A percentile compares a stretch with the other conserved stretches of the same genome.
phyloP scores from a whole-genome alignment of 2,888 invertebrate genomes.

The Biston betularia region DNA sequence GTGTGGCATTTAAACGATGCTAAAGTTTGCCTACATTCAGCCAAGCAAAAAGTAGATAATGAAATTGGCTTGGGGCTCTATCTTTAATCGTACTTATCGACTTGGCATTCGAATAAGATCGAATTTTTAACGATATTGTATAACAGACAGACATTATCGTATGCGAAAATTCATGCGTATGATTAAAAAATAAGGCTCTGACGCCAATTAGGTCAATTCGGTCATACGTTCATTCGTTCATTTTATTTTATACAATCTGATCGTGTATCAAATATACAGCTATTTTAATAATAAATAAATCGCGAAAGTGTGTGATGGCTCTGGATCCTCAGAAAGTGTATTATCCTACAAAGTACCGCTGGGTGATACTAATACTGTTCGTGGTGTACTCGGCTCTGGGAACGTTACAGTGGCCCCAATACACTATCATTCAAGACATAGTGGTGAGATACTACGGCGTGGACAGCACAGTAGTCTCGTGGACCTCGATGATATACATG shows the following conservation, averaged over 20 bases:
- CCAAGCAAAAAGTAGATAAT: neutral
- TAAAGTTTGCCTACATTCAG: neutral
- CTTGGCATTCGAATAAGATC: too few species aligned
- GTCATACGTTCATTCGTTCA: conserved; percentile 3
- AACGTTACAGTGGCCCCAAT: conserved; percentile 98
- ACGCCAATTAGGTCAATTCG: neutral
- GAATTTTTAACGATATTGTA: too few species aligned
- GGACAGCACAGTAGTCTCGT: conserved; percentile 91
- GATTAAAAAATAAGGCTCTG: too few species aligned
- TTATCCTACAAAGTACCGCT: conserved; percentile 89
- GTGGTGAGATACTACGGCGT: conserved; percentile 91
- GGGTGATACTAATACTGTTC: conserved; percentile 93
- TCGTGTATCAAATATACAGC: neutral
- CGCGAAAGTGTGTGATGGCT: neutral
- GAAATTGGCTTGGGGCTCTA: neutral
- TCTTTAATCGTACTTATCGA: too few species aligned
- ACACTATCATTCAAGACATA: conserved; percentile 95
- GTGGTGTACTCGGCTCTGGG: conserved; percentile 95
- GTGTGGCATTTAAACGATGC: neutral
- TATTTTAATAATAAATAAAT: neutral
- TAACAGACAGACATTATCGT: too few species aligned
- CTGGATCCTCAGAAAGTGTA: conserved; percentile 55
- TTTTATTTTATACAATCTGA: conserved; percentile 1
- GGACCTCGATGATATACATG: conserved; percentile 99
- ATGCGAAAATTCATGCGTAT: too few species aligned